Evolutionary conservation across 2,888 invertebrate genomes (phyloP).

Genomic region (Rhimphoctona megacephalus): DNA sequence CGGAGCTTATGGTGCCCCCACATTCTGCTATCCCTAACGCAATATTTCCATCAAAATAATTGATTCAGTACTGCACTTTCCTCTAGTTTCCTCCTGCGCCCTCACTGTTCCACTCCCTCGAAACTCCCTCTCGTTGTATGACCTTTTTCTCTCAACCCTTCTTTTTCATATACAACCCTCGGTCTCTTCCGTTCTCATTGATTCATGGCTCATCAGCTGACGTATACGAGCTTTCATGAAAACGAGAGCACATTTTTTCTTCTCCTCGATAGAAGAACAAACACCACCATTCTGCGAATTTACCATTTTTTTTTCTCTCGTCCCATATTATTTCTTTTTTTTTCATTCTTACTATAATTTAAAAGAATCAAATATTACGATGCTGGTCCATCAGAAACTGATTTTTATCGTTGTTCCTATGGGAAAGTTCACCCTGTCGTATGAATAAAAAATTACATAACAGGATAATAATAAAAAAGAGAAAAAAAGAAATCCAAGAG

Average conservation of each 20-base stretch:
- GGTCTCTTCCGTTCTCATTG: background rate
- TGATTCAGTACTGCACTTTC: constrained; percentile 74
- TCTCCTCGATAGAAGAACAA: constrained; percentile 15
- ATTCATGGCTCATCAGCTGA: constrained; percentile 22
- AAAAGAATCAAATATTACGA: background rate
- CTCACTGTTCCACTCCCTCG: constrained; percentile 8
- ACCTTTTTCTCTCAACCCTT: constrained; percentile 34
- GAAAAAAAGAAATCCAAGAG: background rate
- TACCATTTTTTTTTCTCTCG: background rate
- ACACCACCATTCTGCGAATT: background rate
- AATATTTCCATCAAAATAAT: constrained; percentile 78
- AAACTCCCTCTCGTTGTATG: constrained; percentile 1
- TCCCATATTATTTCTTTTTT: background rate
- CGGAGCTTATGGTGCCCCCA: constrained; percentile 20
- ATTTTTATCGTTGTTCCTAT: background rate
- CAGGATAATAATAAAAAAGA: background rate
- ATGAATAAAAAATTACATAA: background rate
- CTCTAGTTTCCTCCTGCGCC: constrained; percentile 40
- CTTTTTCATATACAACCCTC: constrained; percentile 6
- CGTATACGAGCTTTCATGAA: constrained; percentile 11
- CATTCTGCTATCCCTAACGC: constrained; percentile 68
- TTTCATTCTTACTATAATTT: background rate
- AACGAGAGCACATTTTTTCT: background rate
- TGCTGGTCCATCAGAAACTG: background rate
- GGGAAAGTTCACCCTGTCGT: background rate